phyloP scores from a whole-genome alignment of 2,797 vertebrate genomes.

The Mormyrops attenuatus region DNA sequence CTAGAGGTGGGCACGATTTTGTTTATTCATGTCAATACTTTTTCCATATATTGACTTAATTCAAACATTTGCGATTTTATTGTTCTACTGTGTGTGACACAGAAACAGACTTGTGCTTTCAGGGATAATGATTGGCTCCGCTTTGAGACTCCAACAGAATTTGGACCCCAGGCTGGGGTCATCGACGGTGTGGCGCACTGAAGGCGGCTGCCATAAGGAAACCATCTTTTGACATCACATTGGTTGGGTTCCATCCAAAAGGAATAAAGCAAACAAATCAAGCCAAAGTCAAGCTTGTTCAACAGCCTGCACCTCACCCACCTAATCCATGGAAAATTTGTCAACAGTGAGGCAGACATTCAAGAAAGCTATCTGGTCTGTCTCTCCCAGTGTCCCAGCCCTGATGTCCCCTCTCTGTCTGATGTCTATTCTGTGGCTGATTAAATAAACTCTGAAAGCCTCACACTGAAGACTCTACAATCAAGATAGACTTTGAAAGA shows the following conservation, averaged over 20 bases:
- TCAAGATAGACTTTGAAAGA: conserved; percentile 24
- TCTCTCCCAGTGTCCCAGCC: background rate
- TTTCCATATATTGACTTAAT: background rate
- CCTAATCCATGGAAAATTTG: background rate
- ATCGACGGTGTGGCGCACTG: background rate
- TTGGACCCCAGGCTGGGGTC: background rate
- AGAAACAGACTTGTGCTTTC: background rate
- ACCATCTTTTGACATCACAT: background rate
- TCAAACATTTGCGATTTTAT: background rate
- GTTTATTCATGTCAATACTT: background rate
- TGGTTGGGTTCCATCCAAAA: background rate
- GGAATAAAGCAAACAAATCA: background rate
- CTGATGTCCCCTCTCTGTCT: background rate
- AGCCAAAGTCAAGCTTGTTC: background rate
- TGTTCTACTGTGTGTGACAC: background rate
- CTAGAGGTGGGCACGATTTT: background rate
- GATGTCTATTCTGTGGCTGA: background rate
- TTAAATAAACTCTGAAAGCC: conserved; percentile 12
- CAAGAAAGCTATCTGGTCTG: background rate
- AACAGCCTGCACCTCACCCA: background rate
- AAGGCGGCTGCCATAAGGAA: background rate
- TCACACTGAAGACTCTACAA: conserved; percentile 19
- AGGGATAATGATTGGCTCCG: background rate
- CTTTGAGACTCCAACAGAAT: background rate
- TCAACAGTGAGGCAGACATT: background rate